Conservation (phyloP, 2,113 vertebrate genomes). For the Pseudorhombus dupliciocellatus region DNA sequence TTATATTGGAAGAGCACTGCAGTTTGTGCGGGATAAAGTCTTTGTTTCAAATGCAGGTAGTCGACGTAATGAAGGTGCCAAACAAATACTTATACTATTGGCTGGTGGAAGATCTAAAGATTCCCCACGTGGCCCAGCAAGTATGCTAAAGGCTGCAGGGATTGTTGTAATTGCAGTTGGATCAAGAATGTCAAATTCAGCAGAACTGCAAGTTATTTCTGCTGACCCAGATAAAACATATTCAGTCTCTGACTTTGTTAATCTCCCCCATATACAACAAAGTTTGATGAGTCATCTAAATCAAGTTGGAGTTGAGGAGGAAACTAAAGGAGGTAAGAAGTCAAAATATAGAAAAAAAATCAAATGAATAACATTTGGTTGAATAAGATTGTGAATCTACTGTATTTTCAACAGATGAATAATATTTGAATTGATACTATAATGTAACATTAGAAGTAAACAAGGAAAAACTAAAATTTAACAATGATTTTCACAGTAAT, state of each 20-base stretch:
- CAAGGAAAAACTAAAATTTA: too few relatives aligned
- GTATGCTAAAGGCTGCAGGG: constrained; percentile 69
- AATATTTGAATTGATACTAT: too few relatives aligned
- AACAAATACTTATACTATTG: constrained; percentile 77
- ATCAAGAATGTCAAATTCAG: constrained; percentile 62
- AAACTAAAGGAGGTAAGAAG: constrained; percentile 61
- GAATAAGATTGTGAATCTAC: too few relatives aligned
- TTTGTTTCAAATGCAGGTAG: constrained; percentile 68
- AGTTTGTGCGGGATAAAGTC: constrained; percentile 75
- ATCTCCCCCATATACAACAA: constrained; percentile 65
- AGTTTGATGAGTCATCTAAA: constrained; percentile 55
- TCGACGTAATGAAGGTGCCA: constrained; percentile 54
- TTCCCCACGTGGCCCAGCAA: constrained; percentile 72
- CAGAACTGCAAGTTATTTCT: constrained; percentile 72
- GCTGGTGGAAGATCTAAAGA: constrained; percentile 77
- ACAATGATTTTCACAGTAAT: too few relatives aligned
- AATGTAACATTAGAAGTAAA: too few relatives aligned
- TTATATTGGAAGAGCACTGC: constrained; percentile 77
- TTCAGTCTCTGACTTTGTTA: constrained; percentile 67
- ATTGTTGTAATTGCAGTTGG: constrained; percentile 73
- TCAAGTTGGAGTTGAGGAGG: constrained; percentile 39
- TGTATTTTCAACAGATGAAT: too few relatives aligned
- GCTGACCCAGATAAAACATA: constrained; percentile 63
- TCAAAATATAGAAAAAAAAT: background rate
- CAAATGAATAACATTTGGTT: background rate